phyloP scores from a whole-genome alignment of 2,113 vertebrate species.

The Gallinago media region DNA sequence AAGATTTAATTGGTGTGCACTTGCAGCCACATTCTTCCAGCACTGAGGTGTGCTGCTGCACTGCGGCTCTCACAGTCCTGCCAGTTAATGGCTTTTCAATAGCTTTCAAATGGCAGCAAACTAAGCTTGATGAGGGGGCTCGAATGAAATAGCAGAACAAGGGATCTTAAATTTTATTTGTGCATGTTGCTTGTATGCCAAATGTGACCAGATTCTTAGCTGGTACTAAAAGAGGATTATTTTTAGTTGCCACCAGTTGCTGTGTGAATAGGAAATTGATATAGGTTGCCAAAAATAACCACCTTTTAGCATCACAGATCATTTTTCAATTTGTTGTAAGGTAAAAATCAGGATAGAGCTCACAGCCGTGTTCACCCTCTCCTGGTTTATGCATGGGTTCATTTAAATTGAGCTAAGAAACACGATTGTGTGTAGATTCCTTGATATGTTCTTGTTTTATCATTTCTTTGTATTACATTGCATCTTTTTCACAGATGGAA shows the following conservation, averaged over 20 bases:
- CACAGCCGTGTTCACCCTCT: neutral
- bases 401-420: conserved; percentile 27
- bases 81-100: conserved; percentile 79
- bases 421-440: neutral
- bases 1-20: conserved; percentile 74
- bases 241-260: conserved; percentile 82
- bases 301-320: conserved; percentile 29
- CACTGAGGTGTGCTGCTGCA: conserved; percentile 80
- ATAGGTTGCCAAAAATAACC: conserved; percentile 72
- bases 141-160: conserved; percentile 39
- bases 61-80: conserved; percentile 76
- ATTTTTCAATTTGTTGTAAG: conserved; percentile 39
- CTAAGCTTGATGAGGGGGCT: conserved; percentile 74
- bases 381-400: neutral
- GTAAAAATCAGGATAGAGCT: conserved; percentile 27
- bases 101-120: conserved; percentile 78
- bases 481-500: neutral
- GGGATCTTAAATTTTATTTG: conserved; percentile 47
- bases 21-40: conserved; percentile 62
- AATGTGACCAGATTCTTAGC: conserved; percentile 63
- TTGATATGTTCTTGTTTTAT: conserved; percentile 1
- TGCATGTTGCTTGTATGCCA: neutral
- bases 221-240: conserved; percentile 61
- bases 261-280: conserved; percentile 71
- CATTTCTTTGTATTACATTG: conserved; percentile 26